A percentile compares a stretch with the other conserved stretches of the same genome.
Conservation (phyloP, 2,888 invertebrate species). For the Dermolepida albohirtum region DNA sequence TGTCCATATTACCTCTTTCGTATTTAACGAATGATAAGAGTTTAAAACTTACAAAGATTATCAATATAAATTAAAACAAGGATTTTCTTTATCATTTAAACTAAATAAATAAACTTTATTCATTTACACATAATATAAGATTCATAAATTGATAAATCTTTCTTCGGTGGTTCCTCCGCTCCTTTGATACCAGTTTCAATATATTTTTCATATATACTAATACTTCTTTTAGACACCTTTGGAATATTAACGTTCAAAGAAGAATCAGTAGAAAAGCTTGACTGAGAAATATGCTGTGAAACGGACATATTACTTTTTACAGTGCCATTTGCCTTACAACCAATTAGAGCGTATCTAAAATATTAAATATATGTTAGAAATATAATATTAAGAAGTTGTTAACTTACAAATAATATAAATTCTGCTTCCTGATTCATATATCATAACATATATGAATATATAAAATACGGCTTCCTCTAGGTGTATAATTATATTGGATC, state of each 20-base stretch:
- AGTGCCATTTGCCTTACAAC: constrained; percentile 70
- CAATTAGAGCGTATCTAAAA: constrained; percentile 75
- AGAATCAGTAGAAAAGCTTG: constrained; percentile 70
- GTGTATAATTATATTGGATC: no score
- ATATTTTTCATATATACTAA: constrained; percentile 78
- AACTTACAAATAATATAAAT: no score
- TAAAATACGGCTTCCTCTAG: no score
- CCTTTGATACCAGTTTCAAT: constrained; percentile 70
- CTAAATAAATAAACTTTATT: constrained; percentile 32
- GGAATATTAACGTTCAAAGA: constrained; percentile 75
- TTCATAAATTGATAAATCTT: constrained; percentile 66
- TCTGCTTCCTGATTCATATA: no score
- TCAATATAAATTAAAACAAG: constrained; percentile 5
- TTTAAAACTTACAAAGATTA: no score
- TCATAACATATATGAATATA: no score
- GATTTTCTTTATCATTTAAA: constrained; percentile 6
- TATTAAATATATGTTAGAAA: constrained; percentile 35
- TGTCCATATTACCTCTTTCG: no score
- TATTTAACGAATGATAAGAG: no score
- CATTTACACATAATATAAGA: constrained; percentile 62
- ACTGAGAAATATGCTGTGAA: constrained; percentile 47
- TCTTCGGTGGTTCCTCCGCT: constrained; percentile 65
- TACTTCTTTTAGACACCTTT: constrained; percentile 71
- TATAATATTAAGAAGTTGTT: neutral
- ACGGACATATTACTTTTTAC: constrained; percentile 65